phyloP scores from a whole-genome alignment of 2,797 vertebrate genomes.

The Bradypodion ventrale region DNA sequence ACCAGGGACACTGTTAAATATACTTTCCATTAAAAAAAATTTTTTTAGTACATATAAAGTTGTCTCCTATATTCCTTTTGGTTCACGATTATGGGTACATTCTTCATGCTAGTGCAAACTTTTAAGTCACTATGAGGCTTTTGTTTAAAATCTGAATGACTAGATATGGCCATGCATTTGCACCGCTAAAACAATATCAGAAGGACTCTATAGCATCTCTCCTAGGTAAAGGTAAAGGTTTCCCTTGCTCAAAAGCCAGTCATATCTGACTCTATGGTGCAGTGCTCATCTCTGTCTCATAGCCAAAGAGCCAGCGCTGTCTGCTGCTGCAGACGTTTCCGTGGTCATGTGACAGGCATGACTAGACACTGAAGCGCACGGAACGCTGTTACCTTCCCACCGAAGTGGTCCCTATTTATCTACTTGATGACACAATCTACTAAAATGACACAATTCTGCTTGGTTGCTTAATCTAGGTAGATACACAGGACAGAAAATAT shows the following conservation, averaged over 20 bases:
- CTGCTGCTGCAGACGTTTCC: no score
- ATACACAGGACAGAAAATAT: conserved; percentile 36
- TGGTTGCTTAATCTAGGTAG: conserved; percentile 20
- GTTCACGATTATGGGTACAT: neutral
- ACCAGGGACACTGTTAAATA: neutral
- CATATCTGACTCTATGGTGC: no score
- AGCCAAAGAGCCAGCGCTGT: no score
- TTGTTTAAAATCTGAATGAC: conserved; percentile 28
- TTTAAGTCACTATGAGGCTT: conserved; percentile 48
- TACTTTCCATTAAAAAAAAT: neutral
- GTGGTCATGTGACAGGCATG: no score
- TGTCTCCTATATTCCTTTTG: conserved; percentile 19
- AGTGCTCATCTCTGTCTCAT: no score
- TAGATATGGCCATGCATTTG: conserved; percentile 44
- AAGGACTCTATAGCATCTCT: neutral
- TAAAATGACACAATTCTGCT: conserved; percentile 38
- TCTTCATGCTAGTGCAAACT: conserved; percentile 19
- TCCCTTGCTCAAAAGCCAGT: no score
- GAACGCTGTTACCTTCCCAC: no score
- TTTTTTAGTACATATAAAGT: conserved; percentile 25
- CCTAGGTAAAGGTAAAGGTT: no score
- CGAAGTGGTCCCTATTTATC: no score
- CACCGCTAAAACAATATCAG: neutral
- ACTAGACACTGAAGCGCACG: no score
- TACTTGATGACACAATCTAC: no score